Base-by-base conservation (phyloP, 2,797 vertebrate genomes). In the Nasua narica region DNA sequence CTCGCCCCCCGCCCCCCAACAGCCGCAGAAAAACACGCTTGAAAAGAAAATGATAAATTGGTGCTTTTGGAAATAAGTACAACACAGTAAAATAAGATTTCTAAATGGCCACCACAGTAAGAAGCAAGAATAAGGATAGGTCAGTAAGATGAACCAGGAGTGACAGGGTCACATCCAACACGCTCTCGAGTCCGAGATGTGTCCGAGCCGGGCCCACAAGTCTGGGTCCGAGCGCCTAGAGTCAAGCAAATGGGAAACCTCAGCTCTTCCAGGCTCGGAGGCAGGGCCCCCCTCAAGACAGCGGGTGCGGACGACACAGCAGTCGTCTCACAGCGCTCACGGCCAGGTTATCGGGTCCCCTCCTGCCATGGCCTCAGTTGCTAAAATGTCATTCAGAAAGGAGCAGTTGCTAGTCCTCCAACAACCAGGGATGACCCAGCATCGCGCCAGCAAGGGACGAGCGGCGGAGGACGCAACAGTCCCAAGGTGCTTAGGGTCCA, bases 121-220 rank as follows among this genome's bases (percentile, higher is more conserved):
- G 37, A 76, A 10, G n/a, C 9, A 70, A 85, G 40, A 69, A 32
- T 3, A 43, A 23, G 48, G 48, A 15, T 15, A 35, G 48, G 58
- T 70, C 54, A 18, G 23, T 8, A 21, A 32, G 35, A 40, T 13
- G 14, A 37, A 50, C 23, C 11, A 43, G 81, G 48, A 58, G 54
- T 32, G 4, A 9, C 54, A 6, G 8, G 4, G 16, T 1, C 0
- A 19, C 19, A 4, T 0, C 15, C 4, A 0, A 48, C 19, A 56
- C 5, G 0, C 5, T 0, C 29, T 1, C 2, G 0, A 18, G 27
- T 2, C 65, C 48, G 2, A 6, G 0, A 0, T 13, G 4, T 15
- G 0, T 16, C 11, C 21, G 1, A 1, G 10, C 1, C 0, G 0
- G 5, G 7, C 21, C 29, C 5, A 0, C 10, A 4, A 1, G 40